Percentiles rank a stretch among this genome's conserved stretches.
These are phyloP conservation scores for Charaxes varanes DNA, from an alignment of 1,140 invertebrate genomes.

Conservation along the genomic window DNA sequence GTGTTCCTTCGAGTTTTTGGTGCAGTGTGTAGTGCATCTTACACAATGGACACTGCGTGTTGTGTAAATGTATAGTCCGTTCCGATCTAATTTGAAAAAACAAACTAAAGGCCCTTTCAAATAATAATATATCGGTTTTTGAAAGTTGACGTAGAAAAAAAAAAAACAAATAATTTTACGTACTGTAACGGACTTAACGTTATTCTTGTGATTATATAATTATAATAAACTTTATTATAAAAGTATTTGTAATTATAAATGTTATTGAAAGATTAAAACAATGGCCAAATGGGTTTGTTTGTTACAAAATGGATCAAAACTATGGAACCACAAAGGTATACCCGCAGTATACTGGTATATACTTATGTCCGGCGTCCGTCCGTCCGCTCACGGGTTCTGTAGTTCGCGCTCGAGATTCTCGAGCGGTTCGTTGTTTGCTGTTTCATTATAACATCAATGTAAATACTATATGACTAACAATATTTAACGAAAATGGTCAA, in stretches of 20 bases:
- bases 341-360: slow-evolving; percentile 12
- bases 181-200: too few relatives aligned
- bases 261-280: too few relatives aligned
- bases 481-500: slow-evolving; percentile 4
- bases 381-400: slow-evolving; percentile 51
- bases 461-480: slow-evolving; percentile 1
- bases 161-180: too few relatives aligned
- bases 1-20: slow-evolving; percentile 8
- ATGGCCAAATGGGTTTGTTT: too few relatives aligned
- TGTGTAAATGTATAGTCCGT: neutral
- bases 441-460: slow-evolving; percentile 14
- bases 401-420: slow-evolving; percentile 70
- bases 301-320: slow-evolving; percentile 2
- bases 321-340: neutral
- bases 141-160: too few relatives aligned
- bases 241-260: too few relatives aligned
- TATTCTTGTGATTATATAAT: too few relatives aligned
- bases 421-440: slow-evolving; percentile 70
- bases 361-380: slow-evolving; percentile 23
- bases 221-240: too few relatives aligned
- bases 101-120: too few relatives aligned
- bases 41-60: slow-evolving; percentile 4
- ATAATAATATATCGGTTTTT: too few relatives aligned
- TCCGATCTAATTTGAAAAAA: slow-evolving; percentile 1
- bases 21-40: slow-evolving; percentile 3